Evolutionary conservation across 2,797 vertebrate species (phyloP), one percentile per base, ranked within the genome.

Genomic region (Cercopithecus petaurista): DNA sequence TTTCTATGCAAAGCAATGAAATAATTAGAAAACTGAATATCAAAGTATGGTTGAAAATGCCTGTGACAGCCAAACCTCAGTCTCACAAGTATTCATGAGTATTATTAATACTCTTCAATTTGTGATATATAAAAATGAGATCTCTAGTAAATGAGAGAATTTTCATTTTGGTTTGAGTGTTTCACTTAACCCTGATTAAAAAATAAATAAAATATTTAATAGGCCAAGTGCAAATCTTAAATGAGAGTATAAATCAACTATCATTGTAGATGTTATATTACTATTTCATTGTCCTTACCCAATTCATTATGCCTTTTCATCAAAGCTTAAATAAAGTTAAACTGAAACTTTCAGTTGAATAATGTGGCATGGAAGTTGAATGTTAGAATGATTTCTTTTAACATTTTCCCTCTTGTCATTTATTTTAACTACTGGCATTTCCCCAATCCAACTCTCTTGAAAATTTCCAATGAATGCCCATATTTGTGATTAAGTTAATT

Each of bases 21-120:
- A 80, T 90, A 88, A n/a, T 73, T 89, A 92, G 52, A 75, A 94
- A 95, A 36, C 4, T 8, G 24, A 95, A 30, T 43, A 15, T 95
- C 50, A 77, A 41, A 92, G 26, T 55, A 30, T 50, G 22, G 30
- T 46, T 79, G 17, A 75, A 81, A 96, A 52, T 88, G 22, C 41
- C 6, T 43, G 2, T 86, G 48, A 91, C 4, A 80, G 24, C 46
- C 19, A 88, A 76, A 95, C 24, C 28, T 50, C 2, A 1, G 1
- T 88, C 24, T 91, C 52, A 81, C 3, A 30, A 72, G 15, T 10
- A 28, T 76, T 80, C 17, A 21, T 89, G 39, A 83, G 9, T 41
- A 15, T 26, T 55, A 41, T 8, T 64, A 12, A 87, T 73, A 19
- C 7, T 64, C 14, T 90, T 50, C 28, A 85, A 77, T 64, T 84